Evolutionary conservation across 2,113 vertebrate species (phyloP), one percentile per base, ranked within the genome.

Genomic region (Bostrychus sinensis): DNA sequence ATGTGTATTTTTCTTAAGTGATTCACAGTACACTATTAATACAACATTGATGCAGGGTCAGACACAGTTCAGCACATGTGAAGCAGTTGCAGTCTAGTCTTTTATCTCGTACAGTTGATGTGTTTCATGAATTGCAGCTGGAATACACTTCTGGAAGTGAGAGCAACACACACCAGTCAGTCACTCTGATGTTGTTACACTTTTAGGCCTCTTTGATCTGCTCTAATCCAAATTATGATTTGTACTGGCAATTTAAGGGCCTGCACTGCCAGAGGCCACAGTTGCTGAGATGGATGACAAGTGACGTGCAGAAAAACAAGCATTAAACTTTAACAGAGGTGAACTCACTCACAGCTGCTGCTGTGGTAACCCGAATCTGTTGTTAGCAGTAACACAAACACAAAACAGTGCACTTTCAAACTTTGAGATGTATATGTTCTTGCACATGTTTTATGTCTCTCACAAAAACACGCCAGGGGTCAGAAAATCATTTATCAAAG

Each of bases 241-340:
- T 72, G 62, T 53, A 58, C 64, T 43, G 42, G 22, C 64, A 56
- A 72, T 61, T 55, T 56, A 48, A 45, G 61, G 22, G 62, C 25
- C 39, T 0, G 39, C 45, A 19, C 30, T 17, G 66, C 43, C 39
- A 17, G 58, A 56, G 66, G 72, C 50, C 69, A 28, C 41, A 56
- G 80, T 63, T 83, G 80, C 64, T 5, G 30, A 87, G 81, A 67
- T 60, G 70, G 32, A 67, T 5, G 57, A 83, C 72, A 68, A 75
- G 63, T 70, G 77, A 72, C 26, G 53, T 65, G 71, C 78, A 77
- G 75, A 73, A 78, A 48, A 85, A 69, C 48, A 68, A 85, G 82
- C 85, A 88, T 90, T 85, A 90, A 91, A 88, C 67, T 86, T 92
- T 88, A 87, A 90, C 80, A 62, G 62, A 39, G 57, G 70, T 57